These are phyloP conservation scores for Coracias cyanogaster DNA, from an alignment of 2,797 vertebrate genomes.

Conservation along the genomic window DNA sequence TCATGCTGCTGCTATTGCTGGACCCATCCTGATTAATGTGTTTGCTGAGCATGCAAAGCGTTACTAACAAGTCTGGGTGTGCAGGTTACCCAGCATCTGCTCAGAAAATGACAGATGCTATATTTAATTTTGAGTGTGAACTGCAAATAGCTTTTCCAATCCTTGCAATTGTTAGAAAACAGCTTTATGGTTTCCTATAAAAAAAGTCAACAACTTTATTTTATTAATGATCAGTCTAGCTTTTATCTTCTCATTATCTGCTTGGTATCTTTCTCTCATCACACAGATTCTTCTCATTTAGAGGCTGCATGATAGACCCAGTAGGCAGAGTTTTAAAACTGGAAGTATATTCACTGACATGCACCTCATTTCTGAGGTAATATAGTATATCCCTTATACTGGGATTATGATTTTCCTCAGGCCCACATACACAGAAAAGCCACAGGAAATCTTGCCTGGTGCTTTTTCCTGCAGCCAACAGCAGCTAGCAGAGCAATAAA, in stretches of 20 bases:
- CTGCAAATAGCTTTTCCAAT: neutral
- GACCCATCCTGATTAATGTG: neutral
- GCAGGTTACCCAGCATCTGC: neutral
- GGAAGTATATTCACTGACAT: neutral
- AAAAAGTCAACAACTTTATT: neutral
- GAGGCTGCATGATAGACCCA: neutral
- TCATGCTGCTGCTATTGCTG: neutral
- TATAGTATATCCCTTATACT: neutral
- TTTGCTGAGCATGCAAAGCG: neutral
- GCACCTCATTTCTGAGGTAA: neutral
- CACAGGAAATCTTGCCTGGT: neutral
- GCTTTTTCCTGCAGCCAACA: neutral
- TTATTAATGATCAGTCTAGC: neutral
- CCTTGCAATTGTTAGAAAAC: neutral
- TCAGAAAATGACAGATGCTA: neutral
- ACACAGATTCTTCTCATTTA: neutral
- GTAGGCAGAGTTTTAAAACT: neutral
- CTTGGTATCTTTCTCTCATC: neutral
- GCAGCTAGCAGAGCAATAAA: neutral
- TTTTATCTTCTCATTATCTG: neutral
- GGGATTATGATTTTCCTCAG: neutral
- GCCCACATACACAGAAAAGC: neutral
- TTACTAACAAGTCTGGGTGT: neutral
- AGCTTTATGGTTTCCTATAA: neutral
- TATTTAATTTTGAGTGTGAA: neutral